Base-by-base conservation (phyloP, 2,797 vertebrate genomes). In the Microctenopoma steveboyesi region DNA sequence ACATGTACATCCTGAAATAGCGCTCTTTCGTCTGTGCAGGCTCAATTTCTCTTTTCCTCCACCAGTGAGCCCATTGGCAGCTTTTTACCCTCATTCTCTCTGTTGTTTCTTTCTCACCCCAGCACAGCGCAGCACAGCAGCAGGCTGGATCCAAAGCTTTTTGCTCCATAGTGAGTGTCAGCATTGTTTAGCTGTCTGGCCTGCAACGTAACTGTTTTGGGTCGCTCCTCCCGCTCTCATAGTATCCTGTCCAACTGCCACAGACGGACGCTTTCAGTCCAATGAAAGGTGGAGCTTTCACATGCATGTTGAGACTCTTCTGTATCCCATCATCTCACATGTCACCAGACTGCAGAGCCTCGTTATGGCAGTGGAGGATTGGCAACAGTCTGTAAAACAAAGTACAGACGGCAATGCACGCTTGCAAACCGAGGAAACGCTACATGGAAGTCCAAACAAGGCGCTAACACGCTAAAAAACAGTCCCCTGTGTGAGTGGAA, bases 401-500 rank as follows among this genome's bases (percentile, higher is more conserved):
- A 73, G 59, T 51, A 37, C 53, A 64, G 67, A 72, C 27, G 2
- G 50, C 48, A 50, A 50, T 25, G 5, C 39, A 46, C 57, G n/a
- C 59, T 53, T 5, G 33, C 70, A 54, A 57, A 74, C 59, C 63
- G 63, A 65, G 69, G 59, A 66, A 76, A 52, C 6, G 2, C 33
- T 68, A 47, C 37, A 10, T 72, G 40, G 64, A 66, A 43, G 57
- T 79, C 72, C 45, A 73, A 79, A 73, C 73, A 64, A 76, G 78
- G 62, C 59, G 46, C 59, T 70, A 55, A 68, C 62, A 42, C 48
- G 1, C 70, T 70, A 69, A 68, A 74, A 79, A 69, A 74, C 77
- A 55, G 58, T 69, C 52, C 49, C 79, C 79, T 72, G 59, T 78
- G 77, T 47, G 69, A 79, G 50, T 12, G 60, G 65, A 69, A 78